A percentile compares a stretch with the other conserved stretches of the same genome.
Conservation (phyloP, 2,113 vertebrate species). For the Sapayoa aenigma region DNA sequence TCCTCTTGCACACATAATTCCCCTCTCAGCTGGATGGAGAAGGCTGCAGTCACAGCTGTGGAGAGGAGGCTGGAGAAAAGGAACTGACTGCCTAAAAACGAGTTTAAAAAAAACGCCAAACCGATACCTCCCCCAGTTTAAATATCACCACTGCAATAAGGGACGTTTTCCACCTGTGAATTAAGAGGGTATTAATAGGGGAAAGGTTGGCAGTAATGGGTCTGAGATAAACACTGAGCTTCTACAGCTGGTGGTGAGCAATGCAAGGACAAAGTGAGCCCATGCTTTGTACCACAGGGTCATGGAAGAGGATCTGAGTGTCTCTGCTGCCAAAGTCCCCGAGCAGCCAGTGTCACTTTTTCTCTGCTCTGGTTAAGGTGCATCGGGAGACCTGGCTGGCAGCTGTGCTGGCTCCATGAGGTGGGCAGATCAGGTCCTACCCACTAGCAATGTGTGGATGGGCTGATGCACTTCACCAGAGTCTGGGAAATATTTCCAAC, state of each 20-base stretch:
- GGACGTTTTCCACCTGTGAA: neutral
- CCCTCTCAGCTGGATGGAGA: conserved; percentile 61
- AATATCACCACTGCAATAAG: neutral
- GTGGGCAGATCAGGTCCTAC: neutral
- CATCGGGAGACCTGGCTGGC: neutral
- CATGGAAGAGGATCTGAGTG: neutral
- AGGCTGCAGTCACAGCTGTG: neutral
- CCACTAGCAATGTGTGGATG: fast-evolving
- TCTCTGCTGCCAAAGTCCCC: neutral
- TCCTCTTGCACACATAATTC: conserved; percentile 40
- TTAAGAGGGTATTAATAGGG: neutral
- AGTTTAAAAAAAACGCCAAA: too few relatives aligned
- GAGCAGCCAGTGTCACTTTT: fast-evolving
- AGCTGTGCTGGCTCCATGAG: neutral
- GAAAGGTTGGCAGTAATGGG: neutral
- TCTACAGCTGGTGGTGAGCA: neutral
- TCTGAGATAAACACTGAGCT: neutral
- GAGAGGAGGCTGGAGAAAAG: neutral
- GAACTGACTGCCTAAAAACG: neutral
- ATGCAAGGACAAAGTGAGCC: fast-evolving
- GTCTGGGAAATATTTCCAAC: neutral
- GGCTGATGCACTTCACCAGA: neutral
- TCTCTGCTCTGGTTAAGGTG: neutral
- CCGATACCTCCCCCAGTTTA: neutral
- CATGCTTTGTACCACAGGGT: fast-evolving